Percentiles rank a stretch among this genome's conserved stretches.
Evolutionary conservation across 2,797 vertebrate genomes (phyloP).

Genomic region (Nothura maculosa): DNA sequence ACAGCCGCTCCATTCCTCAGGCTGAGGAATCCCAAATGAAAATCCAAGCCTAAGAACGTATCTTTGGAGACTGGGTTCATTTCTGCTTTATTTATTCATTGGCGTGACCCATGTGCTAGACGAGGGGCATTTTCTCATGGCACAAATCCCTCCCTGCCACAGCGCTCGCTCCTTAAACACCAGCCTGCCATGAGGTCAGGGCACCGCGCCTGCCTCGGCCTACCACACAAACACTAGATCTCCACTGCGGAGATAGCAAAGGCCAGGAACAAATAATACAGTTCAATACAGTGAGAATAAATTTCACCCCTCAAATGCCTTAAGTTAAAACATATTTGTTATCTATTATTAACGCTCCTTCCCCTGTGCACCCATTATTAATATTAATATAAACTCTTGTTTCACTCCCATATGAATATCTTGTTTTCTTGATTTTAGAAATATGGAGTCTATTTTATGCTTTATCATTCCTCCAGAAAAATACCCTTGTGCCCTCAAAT

Average conservation of each 20-base stretch:
- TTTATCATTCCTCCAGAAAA: not conserved
- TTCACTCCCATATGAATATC: not conserved
- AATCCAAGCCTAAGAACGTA: constrained; percentile 45
- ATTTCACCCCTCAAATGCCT: not conserved
- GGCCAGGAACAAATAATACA: not conserved
- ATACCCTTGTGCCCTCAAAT: not conserved
- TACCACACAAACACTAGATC: not conserved
- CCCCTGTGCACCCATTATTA: not conserved
- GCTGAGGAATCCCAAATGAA: constrained; percentile 45
- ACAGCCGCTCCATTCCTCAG: constrained; percentile 50
- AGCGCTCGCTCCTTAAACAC: not conserved
- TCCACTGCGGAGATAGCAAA: not conserved
- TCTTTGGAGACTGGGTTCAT: constrained; percentile 28
- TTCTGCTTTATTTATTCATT: not conserved
- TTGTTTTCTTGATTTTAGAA: not conserved
- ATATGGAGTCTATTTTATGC: not conserved
- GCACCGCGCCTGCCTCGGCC: not conserved
- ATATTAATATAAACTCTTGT: not conserved
- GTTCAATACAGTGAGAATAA: not conserved
- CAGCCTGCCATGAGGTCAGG: too few species aligned
- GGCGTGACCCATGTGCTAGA: not conserved
- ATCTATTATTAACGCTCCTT: not conserved
- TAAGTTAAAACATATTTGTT: not conserved
- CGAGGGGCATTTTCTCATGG: not conserved
- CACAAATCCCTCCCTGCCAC: not conserved